Evolutionary conservation across 2,797 vertebrate genomes (phyloP), one percentile per base, ranked within the genome.

Genomic region (Rhabdophis nuchalis): DNA sequence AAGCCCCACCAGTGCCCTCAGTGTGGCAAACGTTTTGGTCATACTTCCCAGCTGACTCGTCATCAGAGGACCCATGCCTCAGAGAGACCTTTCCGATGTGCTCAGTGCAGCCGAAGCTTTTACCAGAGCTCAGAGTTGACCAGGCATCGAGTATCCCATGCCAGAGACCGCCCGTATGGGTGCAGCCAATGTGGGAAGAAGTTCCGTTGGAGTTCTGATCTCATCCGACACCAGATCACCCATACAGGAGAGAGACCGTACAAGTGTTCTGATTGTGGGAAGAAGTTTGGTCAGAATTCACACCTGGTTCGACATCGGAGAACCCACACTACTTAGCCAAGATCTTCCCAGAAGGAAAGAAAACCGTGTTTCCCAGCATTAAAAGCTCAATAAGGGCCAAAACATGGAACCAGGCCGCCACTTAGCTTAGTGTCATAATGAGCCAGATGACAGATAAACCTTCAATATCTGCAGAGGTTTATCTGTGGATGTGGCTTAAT

Each of bases 221-320:
- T 94, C 29, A 90, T 92, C 36, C 91, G 93, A 18, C 93, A 94
- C 46, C 91, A 94, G 52, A 92, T 92, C 77, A 94, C 91, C 27
- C 93, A 94, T 90, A 94, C 93, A 0, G 93, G 93, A 14, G 93
- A 92, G 27, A 92, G 93, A 72, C 93, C 93, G 1, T 94, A 92
- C 6, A 90, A 92, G 32, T 94, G 93, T 64, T 87, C 93, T 1
- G 91, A 92, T n/a, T 94, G 93, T 1, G 91, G 91, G 58, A 94
- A 94, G 77, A 94, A 92, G 41, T 94, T 94, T 12, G 93, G 93
- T 60, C 93, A 94, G 91, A 94, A 92, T 32, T 94, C 93, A 9
- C 93, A 94, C 89, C 61, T 94, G 41, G 91, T 92, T 12, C 91
- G 93, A 25, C 93, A 94, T 57, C 93, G 91, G 14, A 92, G 93